Evolutionary conservation across 2,888 invertebrate species (phyloP).

Genomic region (Apeira syringaria): DNA sequence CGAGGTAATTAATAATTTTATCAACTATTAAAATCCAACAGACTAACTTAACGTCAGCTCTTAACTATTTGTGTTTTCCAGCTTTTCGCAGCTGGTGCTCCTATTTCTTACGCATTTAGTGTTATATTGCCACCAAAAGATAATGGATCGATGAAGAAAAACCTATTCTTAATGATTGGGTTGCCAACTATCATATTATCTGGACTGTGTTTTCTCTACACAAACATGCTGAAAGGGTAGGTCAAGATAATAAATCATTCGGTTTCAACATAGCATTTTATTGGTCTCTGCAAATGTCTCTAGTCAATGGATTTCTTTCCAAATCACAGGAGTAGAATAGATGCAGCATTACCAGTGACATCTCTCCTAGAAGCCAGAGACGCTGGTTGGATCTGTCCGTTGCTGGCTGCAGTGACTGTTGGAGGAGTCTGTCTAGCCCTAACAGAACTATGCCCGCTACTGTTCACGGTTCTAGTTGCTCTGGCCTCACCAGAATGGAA

Average conservation of each 20-base stretch:
- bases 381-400: slow-evolving; percentile 84
- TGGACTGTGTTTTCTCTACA: slow-evolving; percentile 70
- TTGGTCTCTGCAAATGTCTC: too few species aligned
- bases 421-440: slow-evolving; percentile 84
- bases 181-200: slow-evolving; percentile 62
- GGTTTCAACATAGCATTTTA: too few species aligned
- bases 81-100: slow-evolving; percentile 75
- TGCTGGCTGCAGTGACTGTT: slow-evolving; percentile 84
- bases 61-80: slow-evolving; percentile 33
- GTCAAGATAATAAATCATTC: slow-evolving; percentile 14
- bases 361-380: slow-evolving; percentile 84
- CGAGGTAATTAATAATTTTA: slow-evolving; percentile 72
- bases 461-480: slow-evolving; percentile 80
- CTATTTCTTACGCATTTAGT: slow-evolving; percentile 71
- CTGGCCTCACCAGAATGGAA: slow-evolving; percentile 86
- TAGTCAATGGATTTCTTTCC: not conserved
- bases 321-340: slow-evolving; percentile 74
- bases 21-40: too few species aligned
- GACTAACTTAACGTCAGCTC: too few species aligned
- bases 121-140: slow-evolving; percentile 60
- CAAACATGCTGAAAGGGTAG: slow-evolving; percentile 76
- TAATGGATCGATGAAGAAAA: slow-evolving; percentile 56
- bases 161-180: slow-evolving; percentile 60
- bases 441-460: slow-evolving; percentile 83
- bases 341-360: slow-evolving; percentile 84